Evolutionary conservation across 1,140 invertebrate genomes (phyloP).

Genomic region (Reticulitermes speratus): DNA sequence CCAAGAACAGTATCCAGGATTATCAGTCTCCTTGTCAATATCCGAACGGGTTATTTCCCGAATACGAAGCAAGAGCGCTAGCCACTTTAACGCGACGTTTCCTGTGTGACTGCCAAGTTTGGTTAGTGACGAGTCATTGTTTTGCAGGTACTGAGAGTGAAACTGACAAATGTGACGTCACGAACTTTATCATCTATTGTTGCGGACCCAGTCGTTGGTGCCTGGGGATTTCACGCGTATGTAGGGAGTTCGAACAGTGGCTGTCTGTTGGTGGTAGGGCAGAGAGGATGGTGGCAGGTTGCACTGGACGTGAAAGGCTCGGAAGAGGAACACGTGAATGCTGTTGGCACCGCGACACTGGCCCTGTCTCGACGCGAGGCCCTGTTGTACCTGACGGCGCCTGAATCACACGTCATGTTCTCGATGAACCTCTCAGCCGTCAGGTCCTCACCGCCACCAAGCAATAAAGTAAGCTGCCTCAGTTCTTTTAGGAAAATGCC

Average conservation of each 20-base stretch:
- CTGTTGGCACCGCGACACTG: background rate
- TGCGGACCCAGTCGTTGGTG: background rate
- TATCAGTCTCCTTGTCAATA: no score
- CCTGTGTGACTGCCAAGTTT: no score
- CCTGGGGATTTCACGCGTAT: background rate
- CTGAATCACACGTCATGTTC: background rate
- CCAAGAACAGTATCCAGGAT: no score
- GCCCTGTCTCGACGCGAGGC: background rate
- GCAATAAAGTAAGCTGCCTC: background rate
- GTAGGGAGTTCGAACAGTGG: background rate
- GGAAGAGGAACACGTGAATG: background rate
- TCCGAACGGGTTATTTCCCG: no score
- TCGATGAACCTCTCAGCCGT: background rate
- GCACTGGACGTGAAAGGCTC: background rate
- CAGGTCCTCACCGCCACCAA: background rate
- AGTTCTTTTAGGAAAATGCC: no score
- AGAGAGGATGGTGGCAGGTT: background rate
- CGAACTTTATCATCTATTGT: background rate
- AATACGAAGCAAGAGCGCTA: no score
- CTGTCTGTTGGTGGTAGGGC: background rate
- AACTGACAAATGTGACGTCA: background rate
- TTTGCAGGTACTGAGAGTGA: background rate
- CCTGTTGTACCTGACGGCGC: background rate
- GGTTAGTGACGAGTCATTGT: background rate
- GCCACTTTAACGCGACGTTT: no score